These are phyloP conservation scores for Papilio protenor DNA, from an alignment of 2,888 invertebrate species.

Conservation along the genomic window DNA sequence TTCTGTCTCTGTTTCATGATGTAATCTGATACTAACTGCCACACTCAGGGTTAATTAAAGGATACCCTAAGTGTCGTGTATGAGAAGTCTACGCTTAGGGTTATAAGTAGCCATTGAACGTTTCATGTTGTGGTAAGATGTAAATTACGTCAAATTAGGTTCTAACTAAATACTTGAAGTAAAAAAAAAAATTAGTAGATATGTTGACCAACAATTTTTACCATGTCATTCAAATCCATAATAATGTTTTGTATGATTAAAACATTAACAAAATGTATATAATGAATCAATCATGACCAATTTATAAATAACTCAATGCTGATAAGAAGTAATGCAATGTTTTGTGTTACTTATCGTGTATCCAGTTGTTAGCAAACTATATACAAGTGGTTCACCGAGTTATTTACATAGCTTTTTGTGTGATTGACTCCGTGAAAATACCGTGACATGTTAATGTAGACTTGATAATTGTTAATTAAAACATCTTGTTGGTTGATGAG, in stretches of 20 bases:
- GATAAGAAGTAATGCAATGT: constrained; percentile 27
- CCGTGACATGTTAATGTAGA: neutral
- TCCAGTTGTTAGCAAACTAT: constrained; percentile 14
- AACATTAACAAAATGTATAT: neutral
- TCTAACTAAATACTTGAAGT: neutral
- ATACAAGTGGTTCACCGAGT: neutral
- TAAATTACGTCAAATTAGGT: neutral
- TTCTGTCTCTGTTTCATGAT: neutral
- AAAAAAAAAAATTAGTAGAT: neutral
- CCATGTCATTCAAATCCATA: neutral
- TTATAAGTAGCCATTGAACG: neutral
- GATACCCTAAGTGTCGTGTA: neutral
- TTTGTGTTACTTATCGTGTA: constrained; percentile 24
- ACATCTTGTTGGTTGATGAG: neutral
- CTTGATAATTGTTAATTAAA: neutral
- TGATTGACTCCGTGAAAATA: neutral
- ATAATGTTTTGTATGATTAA: neutral
- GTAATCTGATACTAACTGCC: neutral
- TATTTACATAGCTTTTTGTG: neutral
- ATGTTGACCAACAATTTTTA: neutral
- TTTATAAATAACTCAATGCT: constrained; percentile 4
- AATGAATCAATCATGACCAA: constrained; percentile 13
- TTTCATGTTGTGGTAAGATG: too few relatives aligned
- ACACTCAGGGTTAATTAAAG: neutral
- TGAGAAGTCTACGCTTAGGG: neutral